Evolutionary conservation across 2,888 invertebrate species (phyloP).

Genomic region (Meganola albula): DNA sequence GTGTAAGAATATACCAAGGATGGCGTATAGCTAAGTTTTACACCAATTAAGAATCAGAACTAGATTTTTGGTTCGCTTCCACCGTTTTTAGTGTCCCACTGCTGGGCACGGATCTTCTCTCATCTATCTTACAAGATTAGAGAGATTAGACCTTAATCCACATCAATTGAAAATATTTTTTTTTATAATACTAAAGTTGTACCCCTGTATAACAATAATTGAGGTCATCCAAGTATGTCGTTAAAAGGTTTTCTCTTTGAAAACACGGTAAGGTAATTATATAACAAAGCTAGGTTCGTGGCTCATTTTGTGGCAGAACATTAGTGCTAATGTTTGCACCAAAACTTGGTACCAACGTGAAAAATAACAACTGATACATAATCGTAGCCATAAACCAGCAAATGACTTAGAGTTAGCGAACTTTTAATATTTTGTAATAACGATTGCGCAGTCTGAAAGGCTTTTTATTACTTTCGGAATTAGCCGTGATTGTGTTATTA

Average conservation of each 20-base stretch:
- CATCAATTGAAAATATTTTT: too few relatives aligned
- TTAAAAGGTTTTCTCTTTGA: slow-evolving; percentile 34
- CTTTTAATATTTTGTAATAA: slow-evolving; percentile 26
- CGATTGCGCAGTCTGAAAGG: slow-evolving; percentile 22
- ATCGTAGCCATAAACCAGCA: slow-evolving; percentile 42
- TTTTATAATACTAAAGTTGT: too few relatives aligned
- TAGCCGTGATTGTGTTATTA: slow-evolving; percentile 20
- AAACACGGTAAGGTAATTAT: slow-evolving; percentile 48
- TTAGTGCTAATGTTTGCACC: slow-evolving; percentile 53
- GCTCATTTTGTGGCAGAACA: slow-evolving; percentile 40
- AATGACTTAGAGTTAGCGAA: slow-evolving; percentile 30
- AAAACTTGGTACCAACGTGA: slow-evolving; percentile 47
- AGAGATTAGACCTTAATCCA: too few relatives aligned
- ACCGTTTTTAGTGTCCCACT: too few relatives aligned
- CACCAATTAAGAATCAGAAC: too few relatives aligned
- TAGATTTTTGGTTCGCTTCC: too few relatives aligned
- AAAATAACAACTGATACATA: slow-evolving; percentile 54
- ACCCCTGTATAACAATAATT: too few relatives aligned
- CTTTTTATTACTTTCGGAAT: slow-evolving; percentile 21
- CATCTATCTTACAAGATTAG: too few relatives aligned
- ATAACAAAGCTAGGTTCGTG: slow-evolving; percentile 38
- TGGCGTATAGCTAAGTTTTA: too few relatives aligned
- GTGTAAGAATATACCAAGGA: too few relatives aligned
- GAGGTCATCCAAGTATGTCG: too few relatives aligned
- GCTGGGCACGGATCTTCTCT: too few relatives aligned